These are phyloP conservation scores for Salticus scenicus DNA, from an alignment of 2,888 invertebrate species.

Conservation along the genomic window DNA sequence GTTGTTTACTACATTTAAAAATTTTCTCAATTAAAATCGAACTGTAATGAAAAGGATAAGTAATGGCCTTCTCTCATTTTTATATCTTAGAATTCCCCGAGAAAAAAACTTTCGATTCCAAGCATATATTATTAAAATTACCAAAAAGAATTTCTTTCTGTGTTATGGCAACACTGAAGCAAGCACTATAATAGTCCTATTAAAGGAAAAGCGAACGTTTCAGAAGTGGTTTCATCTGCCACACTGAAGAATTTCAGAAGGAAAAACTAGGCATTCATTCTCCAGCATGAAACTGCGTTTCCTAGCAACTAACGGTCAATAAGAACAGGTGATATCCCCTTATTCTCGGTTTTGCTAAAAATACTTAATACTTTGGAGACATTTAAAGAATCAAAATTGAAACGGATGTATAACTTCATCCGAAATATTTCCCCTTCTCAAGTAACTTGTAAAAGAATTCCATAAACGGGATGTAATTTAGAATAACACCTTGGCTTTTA, in stretches of 20 bases:
- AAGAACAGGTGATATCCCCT: conserved; percentile 2
- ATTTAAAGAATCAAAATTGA: neutral
- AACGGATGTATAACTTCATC: too few species aligned
- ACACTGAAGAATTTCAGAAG: neutral
- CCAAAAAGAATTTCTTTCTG: neutral
- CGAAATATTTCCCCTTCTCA: too few species aligned
- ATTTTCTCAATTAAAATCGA: too few species aligned
- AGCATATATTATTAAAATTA: neutral
- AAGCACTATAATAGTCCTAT: neutral
- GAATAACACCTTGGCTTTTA: too few species aligned
- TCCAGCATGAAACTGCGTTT: neutral
- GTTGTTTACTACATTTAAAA: too few species aligned
- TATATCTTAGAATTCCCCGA: neutral
- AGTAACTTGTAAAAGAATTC: too few species aligned
- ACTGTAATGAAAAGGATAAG: too few species aligned
- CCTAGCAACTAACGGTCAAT: neutral
- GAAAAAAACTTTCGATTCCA: neutral
- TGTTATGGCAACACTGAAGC: neutral
- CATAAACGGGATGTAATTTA: too few species aligned
- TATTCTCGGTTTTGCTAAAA: neutral
- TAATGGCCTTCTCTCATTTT: too few species aligned
- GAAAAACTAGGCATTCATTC: neutral
- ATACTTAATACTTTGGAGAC: neutral
- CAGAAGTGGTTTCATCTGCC: neutral
- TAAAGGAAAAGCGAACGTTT: neutral